Conservation (phyloP, 2,113 vertebrate genomes). For the Andinoacara biseriatus region DNA sequence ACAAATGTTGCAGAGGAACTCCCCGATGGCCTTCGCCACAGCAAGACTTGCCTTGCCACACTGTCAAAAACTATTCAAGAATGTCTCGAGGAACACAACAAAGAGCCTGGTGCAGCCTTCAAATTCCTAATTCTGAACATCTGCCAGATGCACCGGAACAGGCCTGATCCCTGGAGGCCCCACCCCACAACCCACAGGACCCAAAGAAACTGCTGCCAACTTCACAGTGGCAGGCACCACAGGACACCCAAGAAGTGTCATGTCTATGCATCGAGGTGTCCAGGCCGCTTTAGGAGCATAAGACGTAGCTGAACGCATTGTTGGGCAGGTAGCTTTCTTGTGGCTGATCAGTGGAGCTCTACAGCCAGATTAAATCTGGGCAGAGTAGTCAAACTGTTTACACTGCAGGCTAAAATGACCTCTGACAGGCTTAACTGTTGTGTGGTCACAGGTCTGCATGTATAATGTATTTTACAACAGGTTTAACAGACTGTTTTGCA, state of each 20-base stretch:
- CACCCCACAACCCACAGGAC: conserved; percentile 8
- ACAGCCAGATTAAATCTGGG: not conserved
- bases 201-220: conserved; percentile 9
- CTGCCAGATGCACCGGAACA: not conserved
- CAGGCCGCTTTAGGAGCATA: not conserved
- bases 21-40: not conserved
- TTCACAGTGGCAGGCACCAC: not conserved
- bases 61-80: not conserved
- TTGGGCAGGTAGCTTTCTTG: not conserved
- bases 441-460: conserved; percentile 38
- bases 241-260: conserved; percentile 11
- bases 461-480: conserved; percentile 32
- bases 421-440: conserved; percentile 1
- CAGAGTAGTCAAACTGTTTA: not conserved
- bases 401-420: conserved; percentile 14
- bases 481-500: conserved; percentile 44
- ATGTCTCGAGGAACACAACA: not conserved
- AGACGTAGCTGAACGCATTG: not conserved
- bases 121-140: not conserved
- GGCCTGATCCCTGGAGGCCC: not conserved
- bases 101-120: not conserved
- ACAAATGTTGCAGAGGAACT: not conserved
- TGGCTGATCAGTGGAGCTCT: not conserved
- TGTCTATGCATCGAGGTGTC: not conserved
- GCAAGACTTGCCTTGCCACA: not conserved